These are phyloP conservation scores for Chironomus tepperi DNA, from an alignment of 1,140 invertebrate genomes.

Conservation along the genomic window DNA sequence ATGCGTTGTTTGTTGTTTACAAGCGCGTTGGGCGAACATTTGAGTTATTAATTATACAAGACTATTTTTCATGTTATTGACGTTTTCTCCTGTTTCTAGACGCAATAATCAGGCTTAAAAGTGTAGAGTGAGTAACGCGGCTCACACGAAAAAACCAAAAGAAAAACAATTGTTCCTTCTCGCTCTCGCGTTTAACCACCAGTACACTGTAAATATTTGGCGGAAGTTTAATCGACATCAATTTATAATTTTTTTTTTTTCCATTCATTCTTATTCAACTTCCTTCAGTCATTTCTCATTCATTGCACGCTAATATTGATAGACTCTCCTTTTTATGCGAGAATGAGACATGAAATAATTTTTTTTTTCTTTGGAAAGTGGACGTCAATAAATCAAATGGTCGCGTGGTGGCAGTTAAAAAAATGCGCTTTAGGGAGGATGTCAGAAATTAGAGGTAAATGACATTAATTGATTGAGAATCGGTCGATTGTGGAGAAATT, in stretches of 20 bases:
- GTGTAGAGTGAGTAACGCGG: too few relatives aligned
- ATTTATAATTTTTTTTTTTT: neutral
- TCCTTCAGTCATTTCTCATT: neutral
- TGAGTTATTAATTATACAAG: conserved; percentile 3
- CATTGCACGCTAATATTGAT: neutral
- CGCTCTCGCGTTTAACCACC: neutral
- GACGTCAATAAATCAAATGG: neutral
- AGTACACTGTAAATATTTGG: neutral
- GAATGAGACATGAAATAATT: neutral
- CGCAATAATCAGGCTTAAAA: too few relatives aligned
- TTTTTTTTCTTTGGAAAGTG: neutral
- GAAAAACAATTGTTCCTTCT: neutral
- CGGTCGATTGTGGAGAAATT: neutral
- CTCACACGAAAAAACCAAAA: too few relatives aligned
- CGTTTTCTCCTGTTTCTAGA: neutral
- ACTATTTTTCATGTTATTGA: conserved; percentile 8
- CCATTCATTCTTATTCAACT: neutral
- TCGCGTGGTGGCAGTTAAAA: neutral
- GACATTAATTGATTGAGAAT: conserved; percentile 9
- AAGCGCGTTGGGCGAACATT: conserved; percentile 4
- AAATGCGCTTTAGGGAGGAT: neutral
- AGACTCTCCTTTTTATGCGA: neutral
- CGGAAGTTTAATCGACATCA: conserved; percentile 12
- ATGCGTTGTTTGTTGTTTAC: conserved; percentile 1
- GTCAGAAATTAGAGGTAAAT: neutral